Percentiles rank a stretch among this genome's conserved stretches.
Evolutionary conservation across 2,888 invertebrate genomes (phyloP).

Genomic region (Diarsia dahlii): DNA sequence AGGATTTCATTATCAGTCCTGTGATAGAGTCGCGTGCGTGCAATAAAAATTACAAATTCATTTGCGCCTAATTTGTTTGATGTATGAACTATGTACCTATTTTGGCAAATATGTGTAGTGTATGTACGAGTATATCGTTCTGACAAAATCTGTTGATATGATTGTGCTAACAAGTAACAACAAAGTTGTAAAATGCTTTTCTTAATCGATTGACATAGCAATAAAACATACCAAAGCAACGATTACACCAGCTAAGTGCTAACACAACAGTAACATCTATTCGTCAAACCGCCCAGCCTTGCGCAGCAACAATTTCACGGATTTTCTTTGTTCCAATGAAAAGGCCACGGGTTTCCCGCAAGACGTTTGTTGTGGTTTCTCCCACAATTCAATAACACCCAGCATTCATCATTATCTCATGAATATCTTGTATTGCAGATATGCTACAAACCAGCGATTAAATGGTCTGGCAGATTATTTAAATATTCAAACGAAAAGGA

Average conservation of each 20-base stretch:
- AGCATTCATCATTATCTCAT: constrained; percentile 23
- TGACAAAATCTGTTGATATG: not conserved
- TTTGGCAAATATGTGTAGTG: not conserved
- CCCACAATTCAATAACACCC: constrained; percentile 43
- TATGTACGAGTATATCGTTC: not conserved
- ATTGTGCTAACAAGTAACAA: constrained; percentile 1
- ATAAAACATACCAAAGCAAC: constrained; percentile 1
- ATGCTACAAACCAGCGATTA: not conserved
- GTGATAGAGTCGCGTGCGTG: too few relatives aligned
- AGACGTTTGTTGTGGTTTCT: constrained; percentile 41
- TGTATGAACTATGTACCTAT: not conserved
- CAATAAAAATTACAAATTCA: not conserved
- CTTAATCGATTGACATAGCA: not conserved
- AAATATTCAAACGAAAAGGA: constrained; percentile 1
- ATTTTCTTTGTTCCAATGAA: constrained; percentile 37
- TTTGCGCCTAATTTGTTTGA: not conserved
- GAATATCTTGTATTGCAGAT: constrained; percentile 36
- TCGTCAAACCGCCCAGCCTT: not conserved
- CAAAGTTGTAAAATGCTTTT: not conserved
- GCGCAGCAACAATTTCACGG: constrained; percentile 33
- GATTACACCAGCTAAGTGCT: too few relatives aligned
- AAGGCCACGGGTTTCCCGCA: constrained; percentile 42
- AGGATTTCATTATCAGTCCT: not conserved
- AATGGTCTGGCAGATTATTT: constrained; percentile 5
- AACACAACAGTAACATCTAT: constrained; percentile 1